Evolutionary conservation across 1,140 invertebrate species (phyloP).

Genomic region (Teleogryllus occipitalis): DNA sequence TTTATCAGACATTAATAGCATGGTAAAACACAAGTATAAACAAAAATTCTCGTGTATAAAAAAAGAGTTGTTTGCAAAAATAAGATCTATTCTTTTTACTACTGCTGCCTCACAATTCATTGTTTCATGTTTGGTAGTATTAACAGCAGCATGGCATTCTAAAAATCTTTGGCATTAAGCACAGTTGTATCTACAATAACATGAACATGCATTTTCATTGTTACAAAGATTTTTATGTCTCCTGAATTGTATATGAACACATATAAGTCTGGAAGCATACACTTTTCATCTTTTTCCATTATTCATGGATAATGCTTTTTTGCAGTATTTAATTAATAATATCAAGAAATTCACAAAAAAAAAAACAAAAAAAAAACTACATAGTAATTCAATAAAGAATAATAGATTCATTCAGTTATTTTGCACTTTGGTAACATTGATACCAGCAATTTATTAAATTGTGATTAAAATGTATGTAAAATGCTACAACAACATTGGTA

Average conservation of each 20-base stretch:
- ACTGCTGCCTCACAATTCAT: neutral
- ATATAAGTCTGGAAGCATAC: neutral
- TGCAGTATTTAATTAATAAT: neutral
- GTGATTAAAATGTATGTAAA: slow-evolving; percentile 6
- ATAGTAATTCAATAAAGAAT: neutral
- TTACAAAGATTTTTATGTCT: neutral
- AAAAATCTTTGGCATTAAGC: slow-evolving; percentile 5
- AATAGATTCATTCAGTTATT: neutral
- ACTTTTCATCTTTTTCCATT: neutral
- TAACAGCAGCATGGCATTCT: slow-evolving; percentile 3
- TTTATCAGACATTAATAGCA: too few species aligned
- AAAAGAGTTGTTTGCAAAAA: neutral
- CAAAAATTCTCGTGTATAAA: neutral
- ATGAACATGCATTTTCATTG: neutral
- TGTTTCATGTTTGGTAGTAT: neutral
- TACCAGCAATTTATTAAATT: neutral
- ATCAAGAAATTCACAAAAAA: neutral
- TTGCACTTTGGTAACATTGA: slow-evolving; percentile 1
- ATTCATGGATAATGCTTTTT: neutral
- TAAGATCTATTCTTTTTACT: neutral
- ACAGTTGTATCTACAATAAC: neutral
- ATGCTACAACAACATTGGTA: neutral
- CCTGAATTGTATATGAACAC: slow-evolving; percentile 4
- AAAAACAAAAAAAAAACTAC: neutral
- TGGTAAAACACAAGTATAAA: neutral